These are phyloP conservation scores for Petrocephalus schoutedeni DNA, from an alignment of 2,797 vertebrate genomes.

Conservation along the genomic window DNA sequence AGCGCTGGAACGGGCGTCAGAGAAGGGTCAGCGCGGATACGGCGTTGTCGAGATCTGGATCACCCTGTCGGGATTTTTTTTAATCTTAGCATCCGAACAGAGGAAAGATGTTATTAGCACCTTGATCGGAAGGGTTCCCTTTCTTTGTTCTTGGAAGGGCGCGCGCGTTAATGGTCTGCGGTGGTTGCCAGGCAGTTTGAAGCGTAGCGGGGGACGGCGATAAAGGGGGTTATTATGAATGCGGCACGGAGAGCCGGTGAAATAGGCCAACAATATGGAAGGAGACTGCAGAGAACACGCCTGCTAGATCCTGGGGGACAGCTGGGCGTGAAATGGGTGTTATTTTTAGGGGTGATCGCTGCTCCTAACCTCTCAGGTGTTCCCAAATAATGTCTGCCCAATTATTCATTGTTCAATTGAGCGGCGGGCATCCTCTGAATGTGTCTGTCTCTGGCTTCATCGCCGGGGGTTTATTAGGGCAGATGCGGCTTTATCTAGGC, in stretches of 20 bases:
- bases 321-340: slow-evolving; percentile 55
- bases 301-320: slow-evolving; percentile 38
- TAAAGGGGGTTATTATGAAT: slow-evolving; percentile 27
- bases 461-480: background rate
- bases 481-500: slow-evolving; percentile 17
- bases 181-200: slow-evolving; percentile 20
- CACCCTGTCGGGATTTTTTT: background rate
- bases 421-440: background rate
- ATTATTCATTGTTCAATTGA: slow-evolving; percentile 22
- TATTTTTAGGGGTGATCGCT: slow-evolving; percentile 67
- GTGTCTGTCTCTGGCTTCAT: background rate
- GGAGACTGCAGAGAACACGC: slow-evolving; percentile 27
- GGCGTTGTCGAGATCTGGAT: background rate
- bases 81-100: background rate
- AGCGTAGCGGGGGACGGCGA: slow-evolving; percentile 12
- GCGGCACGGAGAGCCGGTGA: slow-evolving; percentile 24
- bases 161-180: slow-evolving; percentile 1
- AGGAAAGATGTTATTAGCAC: background rate
- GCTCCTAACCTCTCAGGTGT: slow-evolving; percentile 43
- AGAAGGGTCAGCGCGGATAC: background rate
- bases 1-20: background rate
- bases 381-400: slow-evolving; percentile 22
- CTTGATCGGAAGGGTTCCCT: background rate
- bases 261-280: slow-evolving; percentile 30
- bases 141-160: slow-evolving; percentile 14